Evolutionary conservation across 2,888 invertebrate species (phyloP).

Genomic region (Drosophila histrio): DNA sequence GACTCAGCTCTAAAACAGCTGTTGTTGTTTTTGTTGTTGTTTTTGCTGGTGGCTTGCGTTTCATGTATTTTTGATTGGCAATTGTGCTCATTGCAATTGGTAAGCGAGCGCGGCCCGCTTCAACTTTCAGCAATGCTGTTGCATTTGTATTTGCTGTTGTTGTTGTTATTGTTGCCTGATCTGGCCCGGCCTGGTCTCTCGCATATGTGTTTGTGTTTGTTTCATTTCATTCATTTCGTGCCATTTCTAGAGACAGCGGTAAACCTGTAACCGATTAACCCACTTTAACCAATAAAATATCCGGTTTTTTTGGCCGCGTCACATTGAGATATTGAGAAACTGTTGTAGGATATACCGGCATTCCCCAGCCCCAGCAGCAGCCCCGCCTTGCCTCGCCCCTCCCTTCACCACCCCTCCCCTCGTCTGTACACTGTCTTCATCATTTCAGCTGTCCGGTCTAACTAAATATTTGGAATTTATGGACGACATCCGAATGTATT

Average conservation of each 20-base stretch:
- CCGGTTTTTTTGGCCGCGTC: constrained; percentile 54
- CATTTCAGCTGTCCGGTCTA: background rate
- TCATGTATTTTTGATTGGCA: constrained; percentile 64
- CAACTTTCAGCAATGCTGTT: constrained; percentile 46
- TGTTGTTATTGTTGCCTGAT: constrained; percentile 19
- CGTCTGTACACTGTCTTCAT: background rate
- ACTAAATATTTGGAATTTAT: constrained; percentile 20
- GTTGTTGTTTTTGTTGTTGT: constrained; percentile 20
- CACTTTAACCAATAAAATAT: constrained; percentile 44
- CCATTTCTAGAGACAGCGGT: constrained; percentile 50
- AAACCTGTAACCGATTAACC: constrained; percentile 72
- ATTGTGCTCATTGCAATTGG: constrained; percentile 57
- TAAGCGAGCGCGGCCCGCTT: constrained; percentile 15
- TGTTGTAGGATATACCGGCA: constrained; percentile 45
- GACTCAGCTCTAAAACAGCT: constrained; percentile 4
- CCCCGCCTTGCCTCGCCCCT: background rate
- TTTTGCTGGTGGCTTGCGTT: constrained; percentile 23
- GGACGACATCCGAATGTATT: constrained; percentile 15
- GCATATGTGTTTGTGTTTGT: constrained; percentile 7
- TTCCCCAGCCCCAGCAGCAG: background rate
- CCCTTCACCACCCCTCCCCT: background rate
- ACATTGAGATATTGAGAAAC: constrained; percentile 42
- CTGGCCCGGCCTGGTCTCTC: constrained; percentile 21
- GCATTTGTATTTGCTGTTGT: constrained; percentile 12
- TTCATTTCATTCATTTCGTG: constrained; percentile 35